Evolutionary conservation across 2,888 invertebrate genomes (phyloP).

Genomic region (Ormyrus thymus): DNA sequence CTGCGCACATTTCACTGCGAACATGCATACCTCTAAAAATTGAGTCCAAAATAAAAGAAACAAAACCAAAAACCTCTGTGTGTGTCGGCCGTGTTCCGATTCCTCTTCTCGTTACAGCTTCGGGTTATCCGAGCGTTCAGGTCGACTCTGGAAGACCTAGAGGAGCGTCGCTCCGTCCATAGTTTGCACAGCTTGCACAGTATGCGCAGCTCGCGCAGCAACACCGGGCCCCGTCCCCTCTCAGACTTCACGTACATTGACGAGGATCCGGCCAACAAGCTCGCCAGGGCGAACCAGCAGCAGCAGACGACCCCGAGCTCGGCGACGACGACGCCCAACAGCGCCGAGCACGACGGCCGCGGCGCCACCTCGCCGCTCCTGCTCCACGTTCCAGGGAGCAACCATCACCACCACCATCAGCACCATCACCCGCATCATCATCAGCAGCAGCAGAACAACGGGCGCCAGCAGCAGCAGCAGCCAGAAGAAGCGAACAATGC

Average conservation of each 20-base stretch:
- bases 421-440: conserved; percentile 59
- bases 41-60: too few species aligned
- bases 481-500: conserved; percentile 65
- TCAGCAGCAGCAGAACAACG: conserved; percentile 62
- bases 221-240: conserved; percentile 84
- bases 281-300: conserved; percentile 63
- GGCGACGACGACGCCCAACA: conserved; percentile 79
- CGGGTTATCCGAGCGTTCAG: conserved; percentile 99
- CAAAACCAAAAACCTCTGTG: conserved; percentile 13
- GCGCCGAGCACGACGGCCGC: conserved; percentile 60
- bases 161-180: conserved; percentile 98
- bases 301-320: conserved; percentile 58
- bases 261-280: conserved; percentile 79
- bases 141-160: conserved; percentile 99
- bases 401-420: conserved; percentile 68
- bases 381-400: conserved; percentile 70
- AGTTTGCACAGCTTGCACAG: conserved; percentile 96
- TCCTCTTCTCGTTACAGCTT: conserved; percentile 87
- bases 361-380: conserved; percentile 71
- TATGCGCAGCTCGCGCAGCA: conserved; percentile 86
- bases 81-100: conserved; percentile 55
- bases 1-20: conserved; percentile 11
- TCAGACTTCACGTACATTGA: conserved; percentile 91
- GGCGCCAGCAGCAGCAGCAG: conserved; percentile 66
- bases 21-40: conserved; percentile 4